Evolutionary conservation across 1,140 invertebrate species (phyloP).

Genomic region (Charaxes varanes): DNA sequence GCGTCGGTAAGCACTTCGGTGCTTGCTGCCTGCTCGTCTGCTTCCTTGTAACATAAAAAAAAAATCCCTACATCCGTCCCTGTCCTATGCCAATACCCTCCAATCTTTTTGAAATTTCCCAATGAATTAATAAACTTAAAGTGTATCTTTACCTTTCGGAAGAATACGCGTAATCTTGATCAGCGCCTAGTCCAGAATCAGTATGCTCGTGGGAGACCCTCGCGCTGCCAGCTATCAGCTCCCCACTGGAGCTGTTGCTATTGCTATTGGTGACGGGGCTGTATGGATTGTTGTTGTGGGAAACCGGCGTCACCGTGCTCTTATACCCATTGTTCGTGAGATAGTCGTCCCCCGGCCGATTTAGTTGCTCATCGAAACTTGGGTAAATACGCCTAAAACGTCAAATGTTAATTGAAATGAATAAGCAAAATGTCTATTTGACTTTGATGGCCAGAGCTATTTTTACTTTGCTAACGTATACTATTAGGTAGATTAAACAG

Average conservation of each 20-base stretch:
- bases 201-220: slow-evolving; percentile 80
- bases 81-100: too few relatives aligned
- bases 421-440: too few relatives aligned
- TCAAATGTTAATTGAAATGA: background rate
- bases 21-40: too few relatives aligned
- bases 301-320: slow-evolving; percentile 40
- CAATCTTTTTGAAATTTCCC: too few relatives aligned
- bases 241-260: slow-evolving; percentile 71
- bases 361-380: slow-evolving; percentile 57
- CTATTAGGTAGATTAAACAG: too few relatives aligned
- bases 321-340: slow-evolving; percentile 60
- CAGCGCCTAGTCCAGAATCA: slow-evolving; percentile 80
- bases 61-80: too few relatives aligned
- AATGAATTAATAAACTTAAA: too few relatives aligned
- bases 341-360: slow-evolving; percentile 47
- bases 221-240: slow-evolving; percentile 69
- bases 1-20: too few relatives aligned
- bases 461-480: too few relatives aligned
- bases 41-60: too few relatives aligned
- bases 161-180: slow-evolving; percentile 79
- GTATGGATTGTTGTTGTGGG: slow-evolving; percentile 58
- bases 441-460: too few relatives aligned
- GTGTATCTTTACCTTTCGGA: slow-evolving; percentile 77
- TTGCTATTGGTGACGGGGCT: slow-evolving; percentile 66
- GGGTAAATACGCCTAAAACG: slow-evolving; percentile 57